Evolutionary conservation across 2,113 vertebrate species (phyloP), one percentile per base, ranked within the genome.

Genomic region (Spea bombifrons): DNA sequence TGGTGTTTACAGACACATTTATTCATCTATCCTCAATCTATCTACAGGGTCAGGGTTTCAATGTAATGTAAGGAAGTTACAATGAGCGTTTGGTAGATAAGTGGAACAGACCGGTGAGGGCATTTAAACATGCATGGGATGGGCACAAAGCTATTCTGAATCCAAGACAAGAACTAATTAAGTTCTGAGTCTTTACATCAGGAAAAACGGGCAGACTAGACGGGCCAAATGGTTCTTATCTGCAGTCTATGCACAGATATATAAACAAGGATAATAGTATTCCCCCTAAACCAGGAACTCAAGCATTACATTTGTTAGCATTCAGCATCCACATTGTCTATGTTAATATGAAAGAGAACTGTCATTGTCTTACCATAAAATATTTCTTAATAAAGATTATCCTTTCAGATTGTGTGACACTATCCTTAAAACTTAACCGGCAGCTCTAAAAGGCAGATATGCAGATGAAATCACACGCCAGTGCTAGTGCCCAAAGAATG

Each of bases 401-500:
- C 15, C 55, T 13, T 59, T 59, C 4, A 59, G 12, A 59, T 59
- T 59, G 55, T 13, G 10, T 59, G 55, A 59, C 55, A 59, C 55
- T 59, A 13, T 4, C 55, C 55, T 59, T 30, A 30, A 30, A 1
- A 13, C 55, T n/a, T n/a, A n/a, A n/a, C 15, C 4, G 9, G 5
- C 5, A 4, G 16, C 7, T 73, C 8, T 46, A 50, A 75, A 67
- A 57, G 44, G 7, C 12, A 80, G 59, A 57, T 57, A 77, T 15
- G 5, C 17, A n/a, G 8, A 75, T 12, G 10, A 67, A 78, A 69
- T 13, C n/a, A 67, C 5, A 46, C 64, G 16, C 7, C 44, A 61
- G 5, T 73, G 16, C 49, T 61, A 17, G 74, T 78, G 47, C 65
- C 44, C 17, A 3, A 61, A 17, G 43, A 82, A 78, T 30, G 63